Conservation (phyloP, 1,140 invertebrate genomes). For the Brachionus paranguensis region DNA sequence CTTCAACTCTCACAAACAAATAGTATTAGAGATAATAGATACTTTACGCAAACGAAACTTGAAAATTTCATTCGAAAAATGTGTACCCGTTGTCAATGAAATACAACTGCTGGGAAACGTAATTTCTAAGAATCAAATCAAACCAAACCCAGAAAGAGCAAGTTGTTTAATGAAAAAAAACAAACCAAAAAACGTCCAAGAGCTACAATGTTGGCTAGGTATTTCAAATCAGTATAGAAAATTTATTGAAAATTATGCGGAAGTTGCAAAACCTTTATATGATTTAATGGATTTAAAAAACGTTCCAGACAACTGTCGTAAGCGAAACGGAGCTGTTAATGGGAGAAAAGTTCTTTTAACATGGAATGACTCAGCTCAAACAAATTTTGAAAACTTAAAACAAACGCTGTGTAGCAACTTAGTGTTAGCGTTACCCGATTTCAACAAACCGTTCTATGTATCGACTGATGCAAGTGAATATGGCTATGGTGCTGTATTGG, state of each 20-base stretch:
- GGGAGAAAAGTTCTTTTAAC: background rate
- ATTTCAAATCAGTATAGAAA: background rate
- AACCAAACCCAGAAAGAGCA: background rate
- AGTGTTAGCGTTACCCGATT: conserved; percentile 44
- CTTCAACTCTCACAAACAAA: background rate
- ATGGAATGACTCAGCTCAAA: background rate
- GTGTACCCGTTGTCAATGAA: background rate
- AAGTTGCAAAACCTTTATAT: background rate
- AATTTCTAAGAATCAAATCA: conserved; percentile 2
- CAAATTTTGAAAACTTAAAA: background rate
- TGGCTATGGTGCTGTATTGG: conserved; percentile 53
- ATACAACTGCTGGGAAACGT: background rate
- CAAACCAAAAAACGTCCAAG: conserved; percentile 45
- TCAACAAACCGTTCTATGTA: conserved; percentile 47
- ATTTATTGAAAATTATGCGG: conserved; percentile 26
- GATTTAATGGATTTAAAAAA: conserved; percentile 5
- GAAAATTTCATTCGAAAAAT: conserved; percentile 14
- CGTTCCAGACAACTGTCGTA: background rate
- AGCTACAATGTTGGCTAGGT: conserved; percentile 51
- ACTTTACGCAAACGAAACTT: background rate
- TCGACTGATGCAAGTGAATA: conserved; percentile 54
- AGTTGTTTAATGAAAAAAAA: background rate
- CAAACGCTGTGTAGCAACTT: background rate
- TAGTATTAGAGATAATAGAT: background rate
- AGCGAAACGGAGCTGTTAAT: background rate